phyloP scores from a whole-genome alignment of 1,140 invertebrate species.

The Teleogryllus occipitalis region DNA sequence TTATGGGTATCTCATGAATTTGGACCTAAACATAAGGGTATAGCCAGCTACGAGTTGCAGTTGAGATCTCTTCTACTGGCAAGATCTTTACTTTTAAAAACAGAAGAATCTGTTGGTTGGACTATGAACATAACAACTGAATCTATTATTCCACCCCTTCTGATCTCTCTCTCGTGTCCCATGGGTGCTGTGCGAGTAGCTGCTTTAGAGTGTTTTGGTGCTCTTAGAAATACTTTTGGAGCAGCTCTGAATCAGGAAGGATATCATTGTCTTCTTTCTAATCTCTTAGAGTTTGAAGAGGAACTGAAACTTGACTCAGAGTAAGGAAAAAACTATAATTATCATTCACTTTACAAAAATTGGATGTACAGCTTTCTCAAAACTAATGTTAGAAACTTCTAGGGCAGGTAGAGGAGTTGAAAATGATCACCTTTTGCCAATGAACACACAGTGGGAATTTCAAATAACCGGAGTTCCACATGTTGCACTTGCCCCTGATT shows the following conservation, averaged over 20 bases:
- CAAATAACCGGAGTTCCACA: too few relatives aligned
- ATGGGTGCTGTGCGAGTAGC: neutral
- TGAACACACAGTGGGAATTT: too few relatives aligned
- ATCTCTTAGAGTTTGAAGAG: neutral
- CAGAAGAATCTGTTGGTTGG: neutral
- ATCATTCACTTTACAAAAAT: too few relatives aligned
- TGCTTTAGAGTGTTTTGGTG: slow-evolving; percentile 8
- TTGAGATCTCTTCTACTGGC: slow-evolving; percentile 13
- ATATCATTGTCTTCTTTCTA: neutral
- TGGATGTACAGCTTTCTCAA: too few relatives aligned
- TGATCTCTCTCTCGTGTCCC: neutral
- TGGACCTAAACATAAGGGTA: neutral
- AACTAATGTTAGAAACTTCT: too few relatives aligned
- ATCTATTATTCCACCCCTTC: neutral
- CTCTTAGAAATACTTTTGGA: neutral
- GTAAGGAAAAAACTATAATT: neutral
- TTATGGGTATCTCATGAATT: neutral
- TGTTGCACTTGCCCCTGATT: too few relatives aligned
- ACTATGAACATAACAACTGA: neutral
- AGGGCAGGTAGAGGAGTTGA: too few relatives aligned
- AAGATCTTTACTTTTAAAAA: neutral
- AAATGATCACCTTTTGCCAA: too few relatives aligned
- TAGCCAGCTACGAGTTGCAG: slow-evolving; percentile 8
- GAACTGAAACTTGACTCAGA: slow-evolving; percentile 14
- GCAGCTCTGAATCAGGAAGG: neutral